These are phyloP conservation scores for Vesta saturnalis DNA, from an alignment of 2,888 invertebrate species.

Conservation along the genomic window DNA sequence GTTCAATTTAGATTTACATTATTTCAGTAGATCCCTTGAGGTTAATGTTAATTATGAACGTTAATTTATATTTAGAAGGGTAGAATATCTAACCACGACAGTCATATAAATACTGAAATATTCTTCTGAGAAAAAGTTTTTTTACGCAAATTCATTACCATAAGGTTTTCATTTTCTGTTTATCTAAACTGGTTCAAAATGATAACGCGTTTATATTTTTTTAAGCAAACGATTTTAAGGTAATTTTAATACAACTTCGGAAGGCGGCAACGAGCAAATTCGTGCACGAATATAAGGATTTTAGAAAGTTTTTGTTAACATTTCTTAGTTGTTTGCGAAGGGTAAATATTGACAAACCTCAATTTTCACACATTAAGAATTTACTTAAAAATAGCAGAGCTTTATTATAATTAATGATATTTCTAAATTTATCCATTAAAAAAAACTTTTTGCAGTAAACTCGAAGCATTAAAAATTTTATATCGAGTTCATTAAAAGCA, in stretches of 20 bases:
- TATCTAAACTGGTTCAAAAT: background rate
- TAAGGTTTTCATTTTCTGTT: background rate
- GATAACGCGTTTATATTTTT: background rate
- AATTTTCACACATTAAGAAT: background rate
- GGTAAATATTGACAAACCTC: slow-evolving; percentile 1
- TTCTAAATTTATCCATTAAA: no score
- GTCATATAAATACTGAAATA: background rate
- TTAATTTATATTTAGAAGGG: slow-evolving; percentile 27
- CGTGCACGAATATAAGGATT: background rate
- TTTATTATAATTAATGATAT: background rate
- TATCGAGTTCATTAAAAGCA: background rate
- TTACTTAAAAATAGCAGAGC: background rate
- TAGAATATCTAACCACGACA: slow-evolving; percentile 12
- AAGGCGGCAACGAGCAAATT: background rate
- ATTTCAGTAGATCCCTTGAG: slow-evolving; percentile 27
- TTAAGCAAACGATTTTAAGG: background rate
- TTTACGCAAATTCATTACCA: background rate
- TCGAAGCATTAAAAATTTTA: background rate
- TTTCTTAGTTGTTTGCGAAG: background rate
- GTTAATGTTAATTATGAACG: slow-evolving; percentile 31
- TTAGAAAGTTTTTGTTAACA: slow-evolving; percentile 1
- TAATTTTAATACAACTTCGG: background rate
- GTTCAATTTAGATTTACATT: slow-evolving; percentile 27
- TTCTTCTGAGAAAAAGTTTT: background rate
- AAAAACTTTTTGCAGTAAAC: no score